Conservation (phyloP, 2,113 vertebrate species). For the Madoqua kirkii region DNA sequence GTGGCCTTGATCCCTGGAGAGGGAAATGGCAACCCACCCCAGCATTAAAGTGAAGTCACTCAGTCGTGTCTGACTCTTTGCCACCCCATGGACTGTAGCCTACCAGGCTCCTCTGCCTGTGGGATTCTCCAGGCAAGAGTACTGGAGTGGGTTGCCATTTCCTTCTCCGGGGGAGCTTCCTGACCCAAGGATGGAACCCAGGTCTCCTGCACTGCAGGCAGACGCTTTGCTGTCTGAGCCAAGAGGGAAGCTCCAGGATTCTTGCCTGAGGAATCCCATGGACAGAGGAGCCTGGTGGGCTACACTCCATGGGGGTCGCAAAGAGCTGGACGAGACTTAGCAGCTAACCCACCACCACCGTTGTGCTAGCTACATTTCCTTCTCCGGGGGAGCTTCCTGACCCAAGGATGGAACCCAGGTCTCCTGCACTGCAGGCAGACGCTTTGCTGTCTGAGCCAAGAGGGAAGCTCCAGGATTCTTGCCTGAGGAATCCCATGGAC, state of each 20-base stretch:
- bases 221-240: too few relatives aligned
- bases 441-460: background rate
- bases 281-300: too few relatives aligned
- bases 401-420: accelerated
- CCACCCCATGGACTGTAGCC: background rate
- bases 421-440: background rate
- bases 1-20: background rate
- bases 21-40: background rate
- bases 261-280: too few relatives aligned
- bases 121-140: background rate
- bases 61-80: background rate
- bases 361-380: too few relatives aligned
- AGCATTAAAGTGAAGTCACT: background rate
- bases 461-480: background rate
- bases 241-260: too few relatives aligned
- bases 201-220: too few relatives aligned
- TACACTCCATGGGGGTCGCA: too few relatives aligned
- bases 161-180: too few relatives aligned
- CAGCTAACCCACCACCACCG: too few relatives aligned
- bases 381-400: background rate
- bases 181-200: too few relatives aligned
- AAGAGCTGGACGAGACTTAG: too few relatives aligned
- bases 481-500: background rate
- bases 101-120: background rate
- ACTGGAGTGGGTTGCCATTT: background rate